These are phyloP conservation scores for Eristalis pertinax DNA, from an alignment of 2,888 invertebrate genomes.

Conservation along the genomic window DNA sequence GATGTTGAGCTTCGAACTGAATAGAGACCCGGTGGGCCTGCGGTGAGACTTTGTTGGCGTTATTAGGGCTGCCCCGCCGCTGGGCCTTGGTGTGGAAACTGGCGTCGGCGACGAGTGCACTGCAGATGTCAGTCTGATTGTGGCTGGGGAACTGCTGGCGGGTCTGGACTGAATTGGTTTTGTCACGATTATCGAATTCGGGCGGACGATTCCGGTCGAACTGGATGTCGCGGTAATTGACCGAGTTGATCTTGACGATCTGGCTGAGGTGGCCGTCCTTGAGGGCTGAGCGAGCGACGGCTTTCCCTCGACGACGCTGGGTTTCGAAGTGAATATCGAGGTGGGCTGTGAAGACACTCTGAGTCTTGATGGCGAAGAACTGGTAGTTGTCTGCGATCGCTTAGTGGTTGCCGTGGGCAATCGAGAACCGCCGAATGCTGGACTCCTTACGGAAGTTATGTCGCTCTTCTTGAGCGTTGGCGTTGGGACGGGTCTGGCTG, in stretches of 20 bases:
- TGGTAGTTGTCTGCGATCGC: neutral
- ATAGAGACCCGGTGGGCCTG: slow-evolving; percentile 11
- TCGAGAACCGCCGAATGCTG: neutral
- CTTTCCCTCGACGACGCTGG: neutral
- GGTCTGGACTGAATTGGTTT: neutral
- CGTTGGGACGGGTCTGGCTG: neutral
- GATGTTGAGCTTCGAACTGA: slow-evolving; percentile 39
- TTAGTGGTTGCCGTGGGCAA: neutral
- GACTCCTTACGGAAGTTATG: neutral
- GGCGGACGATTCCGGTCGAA: neutral
- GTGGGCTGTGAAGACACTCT: too few species aligned
- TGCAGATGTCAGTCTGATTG: neutral
- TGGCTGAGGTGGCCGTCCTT: neutral
- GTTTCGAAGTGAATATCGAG: neutral
- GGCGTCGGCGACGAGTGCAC: neutral
- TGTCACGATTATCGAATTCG: neutral
- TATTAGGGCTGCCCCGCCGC: slow-evolving; percentile 2
- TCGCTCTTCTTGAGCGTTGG: neutral
- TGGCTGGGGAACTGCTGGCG: slow-evolving; percentile 9
- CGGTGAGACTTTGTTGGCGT: slow-evolving; percentile 36
- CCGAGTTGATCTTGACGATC: neutral
- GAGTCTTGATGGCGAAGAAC: neutral
- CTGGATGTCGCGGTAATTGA: neutral
- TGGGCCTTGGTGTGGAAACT: slow-evolving; percentile 19
- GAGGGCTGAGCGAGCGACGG: neutral